Conservation (phyloP, 2,888 invertebrate species). For the Prosapia bicincta region DNA sequence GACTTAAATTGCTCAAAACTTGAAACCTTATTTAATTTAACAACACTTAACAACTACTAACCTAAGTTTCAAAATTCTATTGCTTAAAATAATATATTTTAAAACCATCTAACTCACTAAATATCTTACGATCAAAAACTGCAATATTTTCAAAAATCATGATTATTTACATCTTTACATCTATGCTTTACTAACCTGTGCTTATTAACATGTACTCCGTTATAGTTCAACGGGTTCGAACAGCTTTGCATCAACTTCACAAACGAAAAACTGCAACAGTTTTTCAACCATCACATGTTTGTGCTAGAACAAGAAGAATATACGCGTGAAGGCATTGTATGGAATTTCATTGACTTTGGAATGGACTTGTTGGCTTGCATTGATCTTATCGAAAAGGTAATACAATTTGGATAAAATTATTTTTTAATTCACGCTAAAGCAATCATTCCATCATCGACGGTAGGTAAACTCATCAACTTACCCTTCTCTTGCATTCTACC, state of each 20-base stretch:
- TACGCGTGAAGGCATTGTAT: conserved; percentile 94
- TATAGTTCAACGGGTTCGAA: conserved; percentile 95
- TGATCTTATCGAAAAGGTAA: conserved; percentile 95
- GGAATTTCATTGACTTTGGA: conserved; percentile 99
- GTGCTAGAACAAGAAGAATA: conserved; percentile 99
- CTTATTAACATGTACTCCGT: not conserved
- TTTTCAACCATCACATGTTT: conserved; percentile 99
- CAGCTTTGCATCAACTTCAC: conserved; percentile 99
- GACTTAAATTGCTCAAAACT: too few relatives aligned
- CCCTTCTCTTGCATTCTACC: too few relatives aligned
- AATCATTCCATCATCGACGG: not conserved
- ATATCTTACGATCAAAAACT: too few relatives aligned
- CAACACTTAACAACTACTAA: too few relatives aligned
- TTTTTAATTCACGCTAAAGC: not conserved
- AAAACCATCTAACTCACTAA: too few relatives aligned
- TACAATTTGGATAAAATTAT: not conserved
- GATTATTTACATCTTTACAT: too few relatives aligned
- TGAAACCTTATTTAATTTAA: too few relatives aligned
- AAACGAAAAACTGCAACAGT: conserved; percentile 98
- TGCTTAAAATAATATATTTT: too few relatives aligned
- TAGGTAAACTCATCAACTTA: not conserved
- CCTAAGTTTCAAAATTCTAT: too few relatives aligned
- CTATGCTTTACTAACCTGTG: too few relatives aligned
- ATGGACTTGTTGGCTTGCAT: conserved; percentile 98
- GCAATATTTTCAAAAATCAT: too few relatives aligned